Evolutionary conservation across 2,113 vertebrate species (phyloP), one percentile per base, ranked within the genome.

Genomic region (Gasterosteus aculeatus): DNA sequence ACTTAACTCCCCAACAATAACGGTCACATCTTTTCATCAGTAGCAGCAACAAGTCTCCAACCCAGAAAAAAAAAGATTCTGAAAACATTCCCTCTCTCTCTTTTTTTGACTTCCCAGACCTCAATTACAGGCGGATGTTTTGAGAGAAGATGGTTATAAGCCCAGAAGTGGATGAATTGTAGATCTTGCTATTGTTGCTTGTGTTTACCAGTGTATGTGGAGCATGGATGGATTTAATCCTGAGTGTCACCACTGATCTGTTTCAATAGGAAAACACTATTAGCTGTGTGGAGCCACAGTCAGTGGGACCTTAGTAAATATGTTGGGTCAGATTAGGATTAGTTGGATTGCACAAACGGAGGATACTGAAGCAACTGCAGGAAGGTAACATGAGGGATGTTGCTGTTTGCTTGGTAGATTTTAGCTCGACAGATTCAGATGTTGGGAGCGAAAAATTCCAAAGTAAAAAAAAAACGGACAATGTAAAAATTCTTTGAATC

Each of bases 241-340:
- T 33, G 74, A 70, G 54, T 81, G 81, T 87, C 82, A 73, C 62
- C 80, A 84, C 77, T 79, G 66, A 63, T 82, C 76, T 85, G 74
- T 73, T 47, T 84, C 85, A 83, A 75, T 75, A 83, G 67, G 70
- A 62, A 83, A 80, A 76, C n/a, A 81, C 71, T 78, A 59, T 87
- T 31, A 64, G 38, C 72, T 31, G n/a, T 71, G 69, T 57, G 72
- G 71, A 51, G 41, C 53, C 51, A 62, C 75, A 74, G 78, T 65
- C 73, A 54, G 39, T n/a, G 31, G 70, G 65, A 77, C 64, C 47
- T 70, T 64, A 57, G 47, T 68, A 12, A 35, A 35, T 62, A 53
- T 76, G 39, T 5, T 67, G 26, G 46, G 38, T 35, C 46, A 53
- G 46, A 72, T 38, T 29, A n/a, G 64, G n/a, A 22, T 39, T 51